These are phyloP conservation scores for Papilio xuthus DNA, from an alignment of 1,140 invertebrate genomes.

Conservation along the genomic window DNA sequence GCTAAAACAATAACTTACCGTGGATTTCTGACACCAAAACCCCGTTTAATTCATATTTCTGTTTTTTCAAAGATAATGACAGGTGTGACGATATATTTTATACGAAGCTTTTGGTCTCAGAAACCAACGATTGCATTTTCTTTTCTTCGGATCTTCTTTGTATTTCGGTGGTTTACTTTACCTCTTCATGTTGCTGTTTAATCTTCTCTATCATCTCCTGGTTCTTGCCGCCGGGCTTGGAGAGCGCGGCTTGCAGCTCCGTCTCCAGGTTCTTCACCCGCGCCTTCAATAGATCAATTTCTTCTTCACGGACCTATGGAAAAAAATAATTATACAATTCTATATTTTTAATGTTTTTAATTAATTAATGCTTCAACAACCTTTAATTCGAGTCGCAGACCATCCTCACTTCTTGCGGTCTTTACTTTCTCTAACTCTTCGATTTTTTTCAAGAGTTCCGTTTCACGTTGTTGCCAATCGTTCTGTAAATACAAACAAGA, in stretches of 20 bases:
- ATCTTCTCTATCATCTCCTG: constrained; percentile 79
- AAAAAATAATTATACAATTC: neutral
- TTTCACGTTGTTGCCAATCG: constrained; percentile 71
- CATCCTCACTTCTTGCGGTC: constrained; percentile 66
- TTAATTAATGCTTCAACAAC: constrained; percentile 46
- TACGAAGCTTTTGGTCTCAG: too few relatives aligned
- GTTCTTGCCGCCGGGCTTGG: constrained; percentile 77
- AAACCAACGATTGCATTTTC: too few relatives aligned
- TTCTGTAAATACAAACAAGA: constrained; percentile 50
- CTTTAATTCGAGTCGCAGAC: constrained; percentile 70
- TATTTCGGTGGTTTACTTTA: constrained; percentile 38
- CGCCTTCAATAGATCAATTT: constrained; percentile 75
- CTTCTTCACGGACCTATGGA: constrained; percentile 73
- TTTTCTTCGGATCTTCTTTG: neutral
- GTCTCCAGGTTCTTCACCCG: constrained; percentile 76
- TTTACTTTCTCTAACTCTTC: constrained; percentile 70
- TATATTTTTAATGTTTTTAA: neutral
- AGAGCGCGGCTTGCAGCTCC: constrained; percentile 73
- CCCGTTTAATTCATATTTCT: too few relatives aligned
- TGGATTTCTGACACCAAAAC: too few relatives aligned
- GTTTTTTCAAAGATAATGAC: too few relatives aligned
- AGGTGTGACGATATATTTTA: too few relatives aligned
- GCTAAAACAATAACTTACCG: too few relatives aligned
- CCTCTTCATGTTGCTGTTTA: constrained; percentile 80
- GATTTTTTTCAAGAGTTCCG: constrained; percentile 71